Percentiles rank a stretch among this genome's conserved stretches.
Conservation (phyloP, 2,888 invertebrate species). For the Laothoe populi region DNA sequence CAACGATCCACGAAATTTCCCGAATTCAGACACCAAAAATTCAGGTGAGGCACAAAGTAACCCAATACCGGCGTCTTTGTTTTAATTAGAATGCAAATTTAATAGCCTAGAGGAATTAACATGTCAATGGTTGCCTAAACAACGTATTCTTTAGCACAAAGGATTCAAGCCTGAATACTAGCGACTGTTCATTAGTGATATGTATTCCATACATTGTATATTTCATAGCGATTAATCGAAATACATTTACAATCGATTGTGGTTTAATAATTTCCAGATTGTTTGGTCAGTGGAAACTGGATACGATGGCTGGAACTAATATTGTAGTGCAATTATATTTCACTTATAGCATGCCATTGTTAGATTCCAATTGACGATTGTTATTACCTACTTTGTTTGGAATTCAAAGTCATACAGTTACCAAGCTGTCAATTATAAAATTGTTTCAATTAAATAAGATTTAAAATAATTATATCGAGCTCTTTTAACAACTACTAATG, state of each 20-base stretch:
- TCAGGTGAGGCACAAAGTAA: constrained; percentile 55
- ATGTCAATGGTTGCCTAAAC: constrained; percentile 81
- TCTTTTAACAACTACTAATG: no score
- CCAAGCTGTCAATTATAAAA: no score
- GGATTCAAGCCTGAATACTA: constrained; percentile 49
- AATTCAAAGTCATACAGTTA: no score
- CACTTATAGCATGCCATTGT: no score
- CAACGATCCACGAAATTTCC: constrained; percentile 34
- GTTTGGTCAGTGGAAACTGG: not conserved
- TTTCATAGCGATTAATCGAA: constrained; percentile 28
- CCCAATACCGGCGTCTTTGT: constrained; percentile 63
- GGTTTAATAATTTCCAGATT: not conserved
- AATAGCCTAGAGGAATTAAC: constrained; percentile 80
- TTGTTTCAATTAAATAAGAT: no score
- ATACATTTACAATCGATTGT: constrained; percentile 15
- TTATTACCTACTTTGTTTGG: no score
- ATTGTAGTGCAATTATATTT: no score
- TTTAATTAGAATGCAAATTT: constrained; percentile 84
- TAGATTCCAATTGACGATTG: no score
- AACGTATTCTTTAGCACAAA: constrained; percentile 76
- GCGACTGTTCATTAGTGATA: constrained; percentile 30
- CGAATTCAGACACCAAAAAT: constrained; percentile 51
- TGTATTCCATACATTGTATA: constrained; percentile 1
- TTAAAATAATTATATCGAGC: no score
- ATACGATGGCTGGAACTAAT: no score